Percentiles rank a stretch among this genome's conserved stretches.
Conservation (phyloP, 2,113 vertebrate species). For the Microcebus murinus region DNA sequence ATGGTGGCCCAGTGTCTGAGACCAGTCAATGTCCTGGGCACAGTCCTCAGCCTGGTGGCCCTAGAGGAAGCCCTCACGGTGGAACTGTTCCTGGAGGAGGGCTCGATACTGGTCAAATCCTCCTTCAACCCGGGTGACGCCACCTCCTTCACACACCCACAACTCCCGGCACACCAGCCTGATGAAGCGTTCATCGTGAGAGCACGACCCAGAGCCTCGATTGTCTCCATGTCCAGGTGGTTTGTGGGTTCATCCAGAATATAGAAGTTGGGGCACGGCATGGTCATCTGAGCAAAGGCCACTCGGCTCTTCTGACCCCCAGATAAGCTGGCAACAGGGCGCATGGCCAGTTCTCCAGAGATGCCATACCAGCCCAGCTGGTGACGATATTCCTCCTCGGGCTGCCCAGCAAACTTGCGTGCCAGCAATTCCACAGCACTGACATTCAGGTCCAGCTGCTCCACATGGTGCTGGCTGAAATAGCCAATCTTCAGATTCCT, state of each 20-base stretch:
- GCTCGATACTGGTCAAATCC: conserved; percentile 98
- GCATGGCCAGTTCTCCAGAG: conserved; percentile 93
- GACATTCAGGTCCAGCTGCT: conserved; percentile 97
- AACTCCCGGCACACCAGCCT: conserved; percentile 95
- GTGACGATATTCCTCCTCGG: conserved; percentile 97
- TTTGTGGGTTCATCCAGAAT: conserved; percentile 98
- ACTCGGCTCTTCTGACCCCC: conserved; percentile 98
- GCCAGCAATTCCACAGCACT: conserved; percentile 95
- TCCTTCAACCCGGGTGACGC: conserved; percentile 92
- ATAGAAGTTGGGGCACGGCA: conserved; percentile 98
- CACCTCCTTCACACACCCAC: conserved; percentile 94
- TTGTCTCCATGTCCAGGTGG: conserved; percentile 99
- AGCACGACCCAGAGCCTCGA: conserved; percentile 94
- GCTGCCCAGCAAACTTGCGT: conserved; percentile 94
- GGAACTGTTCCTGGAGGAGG: conserved; percentile 98
- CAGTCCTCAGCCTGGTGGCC: background rate
- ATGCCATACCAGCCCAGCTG: conserved; percentile 97
- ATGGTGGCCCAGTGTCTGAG: conserved; percentile 41
- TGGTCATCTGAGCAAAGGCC: conserved; percentile 99
- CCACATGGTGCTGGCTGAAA: conserved; percentile 98
- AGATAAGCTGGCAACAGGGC: conserved; percentile 96
- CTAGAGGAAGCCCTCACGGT: conserved; percentile 97
- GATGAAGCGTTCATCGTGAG: conserved; percentile 97
- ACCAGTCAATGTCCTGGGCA: conserved; percentile 50
- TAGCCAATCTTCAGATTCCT: conserved; percentile 98